These are phyloP conservation scores for Onthophagus taurus DNA, from an alignment of 1,140 invertebrate genomes.

Conservation along the genomic window DNA sequence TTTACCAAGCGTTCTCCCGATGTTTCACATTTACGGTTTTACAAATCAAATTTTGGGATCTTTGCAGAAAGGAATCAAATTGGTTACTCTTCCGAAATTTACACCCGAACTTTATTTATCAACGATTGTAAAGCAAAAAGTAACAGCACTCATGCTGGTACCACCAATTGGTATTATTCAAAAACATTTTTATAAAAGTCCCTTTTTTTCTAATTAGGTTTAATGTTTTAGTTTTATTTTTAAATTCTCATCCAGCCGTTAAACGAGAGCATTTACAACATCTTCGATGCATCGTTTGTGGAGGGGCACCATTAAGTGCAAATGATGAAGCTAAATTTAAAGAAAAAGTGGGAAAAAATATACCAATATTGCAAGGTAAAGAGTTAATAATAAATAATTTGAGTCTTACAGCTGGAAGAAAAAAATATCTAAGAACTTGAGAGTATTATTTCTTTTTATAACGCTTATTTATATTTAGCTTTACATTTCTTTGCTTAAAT, in stretches of 20 bases:
- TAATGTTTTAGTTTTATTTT: slow-evolving; percentile 57
- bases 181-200: too few species aligned
- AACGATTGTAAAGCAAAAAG: slow-evolving; percentile 46
- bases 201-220: too few species aligned
- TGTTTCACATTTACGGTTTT: slow-evolving; percentile 81
- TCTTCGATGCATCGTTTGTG: slow-evolving; percentile 47
- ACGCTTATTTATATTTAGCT: too few species aligned
- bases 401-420: too few species aligned
- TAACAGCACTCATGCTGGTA: slow-evolving; percentile 47
- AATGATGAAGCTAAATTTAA: slow-evolving; percentile 48
- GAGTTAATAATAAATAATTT: too few species aligned
- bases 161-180: slow-evolving; percentile 59
- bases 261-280: slow-evolving; percentile 46
- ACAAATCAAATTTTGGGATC: slow-evolving; percentile 44
- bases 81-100: slow-evolving; percentile 69
- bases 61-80: slow-evolving; percentile 51
- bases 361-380: slow-evolving; percentile 38
- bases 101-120: slow-evolving; percentile 51
- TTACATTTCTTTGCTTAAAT: too few species aligned
- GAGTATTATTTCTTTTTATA: too few species aligned
- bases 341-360: slow-evolving; percentile 34
- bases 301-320: slow-evolving; percentile 59
- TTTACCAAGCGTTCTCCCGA: slow-evolving; percentile 58
- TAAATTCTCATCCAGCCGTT: slow-evolving; percentile 53
- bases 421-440: too few species aligned